These are phyloP conservation scores for Tetrao urogallus DNA, from an alignment of 2,113 vertebrate species.

Conservation along the genomic window DNA sequence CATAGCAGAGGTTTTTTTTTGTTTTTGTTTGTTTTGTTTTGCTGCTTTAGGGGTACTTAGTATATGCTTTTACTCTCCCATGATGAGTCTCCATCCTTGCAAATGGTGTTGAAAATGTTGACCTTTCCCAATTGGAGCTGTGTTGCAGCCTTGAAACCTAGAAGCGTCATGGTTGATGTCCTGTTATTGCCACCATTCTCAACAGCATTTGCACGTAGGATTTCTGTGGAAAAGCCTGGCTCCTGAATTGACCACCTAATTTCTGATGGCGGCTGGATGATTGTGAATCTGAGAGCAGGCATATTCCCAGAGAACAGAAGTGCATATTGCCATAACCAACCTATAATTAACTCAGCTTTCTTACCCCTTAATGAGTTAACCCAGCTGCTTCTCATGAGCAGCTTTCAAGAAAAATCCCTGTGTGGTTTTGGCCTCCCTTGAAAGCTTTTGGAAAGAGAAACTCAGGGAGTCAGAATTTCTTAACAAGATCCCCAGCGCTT, in stretches of 20 bases:
- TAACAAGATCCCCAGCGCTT: rapidly evolving
- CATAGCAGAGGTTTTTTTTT: not conserved
- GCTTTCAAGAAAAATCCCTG: not conserved
- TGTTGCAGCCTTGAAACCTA: not conserved
- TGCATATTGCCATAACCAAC: not conserved
- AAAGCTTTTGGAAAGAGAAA: constrained; percentile 31
- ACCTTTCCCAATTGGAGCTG: not conserved
- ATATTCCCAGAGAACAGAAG: constrained; percentile 29
- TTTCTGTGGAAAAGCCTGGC: rapidly evolving
- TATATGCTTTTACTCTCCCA: not conserved
- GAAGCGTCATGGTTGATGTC: rapidly evolving
- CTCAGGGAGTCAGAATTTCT: not conserved
- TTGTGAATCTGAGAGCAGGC: constrained; percentile 29
- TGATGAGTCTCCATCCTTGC: not conserved
- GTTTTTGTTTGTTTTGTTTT: too few species aligned
- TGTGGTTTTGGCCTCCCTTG: constrained; percentile 55
- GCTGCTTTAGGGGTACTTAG: not conserved
- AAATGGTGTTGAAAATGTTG: rapidly evolving
- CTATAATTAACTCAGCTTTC: constrained; percentile 22
- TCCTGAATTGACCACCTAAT: not conserved
- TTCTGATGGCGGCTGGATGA: not conserved
- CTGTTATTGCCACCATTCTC: rapidly evolving
- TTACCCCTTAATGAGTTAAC: constrained; percentile 30
- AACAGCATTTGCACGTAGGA: not conserved
- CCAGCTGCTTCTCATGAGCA: not conserved